Base-by-base conservation (phyloP, 2,797 vertebrate genomes). In the Chelidonichthys spinosus region DNA sequence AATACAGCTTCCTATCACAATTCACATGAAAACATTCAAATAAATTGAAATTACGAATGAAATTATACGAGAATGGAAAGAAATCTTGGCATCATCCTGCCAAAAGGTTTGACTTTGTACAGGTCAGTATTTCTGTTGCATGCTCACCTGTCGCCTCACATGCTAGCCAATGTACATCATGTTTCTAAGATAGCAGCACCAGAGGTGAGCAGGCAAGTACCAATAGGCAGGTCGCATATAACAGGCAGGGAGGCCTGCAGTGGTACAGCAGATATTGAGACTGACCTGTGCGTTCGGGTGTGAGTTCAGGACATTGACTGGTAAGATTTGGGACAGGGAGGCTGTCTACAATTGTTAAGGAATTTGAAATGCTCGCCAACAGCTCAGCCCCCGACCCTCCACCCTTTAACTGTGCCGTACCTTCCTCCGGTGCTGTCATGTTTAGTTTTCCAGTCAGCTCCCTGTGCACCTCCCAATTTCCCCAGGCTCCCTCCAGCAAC, bases 371-470 rank as follows among this genome's bases (percentile, higher is more conserved):
- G 47, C 60, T 63, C 42, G 17, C 59, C 62, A 64, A 63, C 14
- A 17, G 46, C 62, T 68, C 42, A 69, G 60, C 9, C 44, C 32
- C n/a, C 4, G 0, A 46, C 13, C 50, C 60, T 39, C 54, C 65
- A 50, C 35, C 52, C 77, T 76, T 70, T 55, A 75, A 63, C 47
- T 42, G 69, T 74, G 54, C 76, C 76, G 50, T 74, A 63, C 59
- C 66, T 84, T 83, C 63, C 69, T 83, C 75, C 65, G 60, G 72
- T 25, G 2, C 65, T 69, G 85, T 86, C 72, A 76, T 87, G 82
- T 93, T 92, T 92, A 75, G 81, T 88, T 92, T 93, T 92, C 90
- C 92, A 89, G 36, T 86, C 68, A 25, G 58, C 67, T 82, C 70
- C 78, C 15, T 2, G 4, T 36, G 47, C 65, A 65, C 79, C 66